phyloP scores from a whole-genome alignment of 2,888 invertebrate genomes.

The Brachylomia viminalis region DNA sequence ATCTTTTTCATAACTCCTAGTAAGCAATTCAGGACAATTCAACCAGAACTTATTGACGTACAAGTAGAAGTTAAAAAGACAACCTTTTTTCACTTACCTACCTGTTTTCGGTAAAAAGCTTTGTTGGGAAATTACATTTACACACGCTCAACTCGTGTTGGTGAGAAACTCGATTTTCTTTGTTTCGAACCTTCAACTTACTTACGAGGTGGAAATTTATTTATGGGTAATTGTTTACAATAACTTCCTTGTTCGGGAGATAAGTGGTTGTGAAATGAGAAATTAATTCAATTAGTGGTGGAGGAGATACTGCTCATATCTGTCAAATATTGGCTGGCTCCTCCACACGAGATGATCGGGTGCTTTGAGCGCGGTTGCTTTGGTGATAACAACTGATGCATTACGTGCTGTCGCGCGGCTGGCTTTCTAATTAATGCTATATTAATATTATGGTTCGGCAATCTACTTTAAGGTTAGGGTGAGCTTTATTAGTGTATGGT shows the following conservation, averaged over 20 bases:
- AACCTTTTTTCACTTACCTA: slow-evolving; percentile 60
- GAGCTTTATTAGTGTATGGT: background rate
- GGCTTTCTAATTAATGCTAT: slow-evolving; percentile 46
- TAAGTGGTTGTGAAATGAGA: slow-evolving; percentile 70
- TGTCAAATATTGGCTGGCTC: slow-evolving; percentile 56
- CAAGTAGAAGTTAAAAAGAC: slow-evolving; percentile 47
- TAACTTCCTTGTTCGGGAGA: slow-evolving; percentile 68
- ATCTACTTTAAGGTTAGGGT: slow-evolving; percentile 15
- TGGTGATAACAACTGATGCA: slow-evolving; percentile 52
- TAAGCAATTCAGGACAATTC: slow-evolving; percentile 32
- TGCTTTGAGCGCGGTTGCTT: slow-evolving; percentile 41
- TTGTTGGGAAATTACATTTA: slow-evolving; percentile 64
- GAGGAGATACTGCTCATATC: slow-evolving; percentile 43
- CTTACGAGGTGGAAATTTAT: slow-evolving; percentile 68
- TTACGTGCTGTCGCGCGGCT: slow-evolving; percentile 24
- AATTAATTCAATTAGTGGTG: slow-evolving; percentile 71
- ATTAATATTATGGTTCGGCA: slow-evolving; percentile 40
- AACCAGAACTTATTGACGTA: slow-evolving; percentile 43
- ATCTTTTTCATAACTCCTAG: background rate
- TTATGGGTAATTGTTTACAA: slow-evolving; percentile 72
- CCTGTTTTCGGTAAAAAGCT: slow-evolving; percentile 61
- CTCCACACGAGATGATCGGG: slow-evolving; percentile 33
- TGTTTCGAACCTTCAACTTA: slow-evolving; percentile 64
- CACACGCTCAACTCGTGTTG: slow-evolving; percentile 63
- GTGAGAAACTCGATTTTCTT: slow-evolving; percentile 64